Conservation (phyloP, 2,797 vertebrate species). For the Taeniopygia guttata region DNA sequence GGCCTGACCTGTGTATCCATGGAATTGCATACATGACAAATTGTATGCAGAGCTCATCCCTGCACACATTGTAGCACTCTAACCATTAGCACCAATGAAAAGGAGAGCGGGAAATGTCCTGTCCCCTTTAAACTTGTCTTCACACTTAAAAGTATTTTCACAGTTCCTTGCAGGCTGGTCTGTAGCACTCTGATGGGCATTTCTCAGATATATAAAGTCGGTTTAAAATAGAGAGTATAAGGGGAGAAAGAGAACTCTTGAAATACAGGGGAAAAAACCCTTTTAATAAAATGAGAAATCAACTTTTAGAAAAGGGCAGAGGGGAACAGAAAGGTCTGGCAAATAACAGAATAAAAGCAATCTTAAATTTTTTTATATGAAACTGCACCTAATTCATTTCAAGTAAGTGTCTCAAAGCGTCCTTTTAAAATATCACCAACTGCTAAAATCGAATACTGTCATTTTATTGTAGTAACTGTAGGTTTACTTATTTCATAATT, state of each 20-base stretch:
- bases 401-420: constrained; percentile 65
- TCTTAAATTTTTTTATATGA: constrained; percentile 62
- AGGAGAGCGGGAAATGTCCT: neutral
- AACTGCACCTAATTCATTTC: constrained; percentile 61
- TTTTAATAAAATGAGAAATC: constrained; percentile 72
- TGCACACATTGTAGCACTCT: neutral
- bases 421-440: constrained; percentile 69
- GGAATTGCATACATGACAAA: neutral
- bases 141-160: neutral
- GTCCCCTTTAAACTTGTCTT: neutral
- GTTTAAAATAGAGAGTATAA: neutral
- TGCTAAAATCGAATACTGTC: constrained; percentile 63
- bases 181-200: neutral
- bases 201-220: neutral
- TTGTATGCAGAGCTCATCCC: neutral
- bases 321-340: constrained; percentile 65
- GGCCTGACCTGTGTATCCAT: neutral
- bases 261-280: neutral
- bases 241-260: neutral
- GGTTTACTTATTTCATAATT: constrained; percentile 73
- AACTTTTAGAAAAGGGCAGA: constrained; percentile 64
- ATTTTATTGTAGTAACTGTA: constrained; percentile 55
- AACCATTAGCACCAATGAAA: neutral
- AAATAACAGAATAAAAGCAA: constrained; percentile 70
- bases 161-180: neutral